Evolutionary conservation across 2,113 vertebrate genomes (phyloP), one percentile per base, ranked within the genome.

Genomic region (Genyomyrus donnyi): DNA sequence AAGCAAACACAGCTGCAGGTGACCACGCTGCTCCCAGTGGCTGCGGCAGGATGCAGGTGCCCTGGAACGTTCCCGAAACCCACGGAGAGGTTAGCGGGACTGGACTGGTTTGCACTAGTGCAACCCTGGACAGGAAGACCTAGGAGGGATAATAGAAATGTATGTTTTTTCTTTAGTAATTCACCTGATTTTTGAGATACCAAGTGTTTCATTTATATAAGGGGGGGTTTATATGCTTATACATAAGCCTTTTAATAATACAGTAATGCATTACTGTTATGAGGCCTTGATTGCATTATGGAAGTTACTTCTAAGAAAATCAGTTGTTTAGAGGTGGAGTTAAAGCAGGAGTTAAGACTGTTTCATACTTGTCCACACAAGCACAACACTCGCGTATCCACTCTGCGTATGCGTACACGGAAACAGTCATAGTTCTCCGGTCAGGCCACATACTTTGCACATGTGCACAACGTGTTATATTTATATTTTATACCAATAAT

Each of bases 301-400:
- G 35, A 42, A 77, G 70, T 77, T 77, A 35, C 70, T 39, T 42
- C 80, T 24, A 21, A 21, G n/a, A 13, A 66, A 24, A 48, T 24
- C 7, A 39, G 94, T 19, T 21, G 17, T 2, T 56, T 21, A 56
- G 56, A n/a, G 56, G 5, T 3, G 21, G 56, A 58, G 56, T 58
- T 24, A 58, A 58, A n/a, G 21, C 56, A 58, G 21, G 94, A 95
- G 89, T 96, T 97, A 96, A 95, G 95, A 15, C 15, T 52, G 3
- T 52, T 17, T 52, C 50, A 52, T 52, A 52, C 3, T 52, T 52
- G 50, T 52, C 15, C 15, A 17, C 15, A 50, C 49, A 50, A 50
- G 49, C 49, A 50, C 11, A 50, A 13, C 11, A 50, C 8, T 13
- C 0, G 11, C 11, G 2, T 52, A 52, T 52, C 52, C 52, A 53